These are phyloP conservation scores for Watersipora subatra DNA, from an alignment of 1,140 invertebrate genomes.

Conservation along the genomic window DNA sequence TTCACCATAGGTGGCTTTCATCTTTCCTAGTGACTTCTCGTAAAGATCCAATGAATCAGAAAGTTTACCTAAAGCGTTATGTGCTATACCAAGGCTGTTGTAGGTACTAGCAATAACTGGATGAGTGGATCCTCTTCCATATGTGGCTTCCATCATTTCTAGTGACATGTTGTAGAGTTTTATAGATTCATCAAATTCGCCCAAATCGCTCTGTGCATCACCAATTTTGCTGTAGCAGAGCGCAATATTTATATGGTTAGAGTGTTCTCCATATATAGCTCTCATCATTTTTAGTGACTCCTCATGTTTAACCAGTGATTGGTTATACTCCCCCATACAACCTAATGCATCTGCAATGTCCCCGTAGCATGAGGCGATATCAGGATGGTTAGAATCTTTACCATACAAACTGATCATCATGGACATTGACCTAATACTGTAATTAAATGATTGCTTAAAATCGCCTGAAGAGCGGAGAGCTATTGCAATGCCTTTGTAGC, in stretches of 20 bases:
- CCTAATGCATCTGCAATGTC: not conserved
- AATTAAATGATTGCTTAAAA: not conserved
- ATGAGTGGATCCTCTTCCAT: not conserved
- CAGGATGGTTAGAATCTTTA: not conserved
- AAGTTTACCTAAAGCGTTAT: not conserved
- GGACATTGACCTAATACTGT: not conserved
- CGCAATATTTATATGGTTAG: not conserved
- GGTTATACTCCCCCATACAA: not conserved
- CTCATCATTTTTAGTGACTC: not conserved
- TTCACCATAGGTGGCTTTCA: not conserved
- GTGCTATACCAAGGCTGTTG: not conserved
- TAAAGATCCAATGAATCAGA: not conserved
- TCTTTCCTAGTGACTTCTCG: not conserved
- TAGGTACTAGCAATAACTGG: not conserved
- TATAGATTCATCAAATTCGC: not conserved
- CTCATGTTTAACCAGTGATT: not conserved
- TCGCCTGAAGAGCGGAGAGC: not conserved
- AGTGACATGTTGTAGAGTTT: not conserved
- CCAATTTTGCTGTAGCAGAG: not conserved
- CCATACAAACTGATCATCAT: not conserved
- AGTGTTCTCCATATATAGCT: not conserved
- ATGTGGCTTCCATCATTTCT: not conserved
- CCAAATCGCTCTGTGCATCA: not conserved
- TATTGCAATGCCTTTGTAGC: not conserved
- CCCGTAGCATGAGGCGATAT: not conserved